Evolutionary conservation across 2,113 vertebrate genomes (phyloP).

Genomic region (Brachyhypopomus gauderio): DNA sequence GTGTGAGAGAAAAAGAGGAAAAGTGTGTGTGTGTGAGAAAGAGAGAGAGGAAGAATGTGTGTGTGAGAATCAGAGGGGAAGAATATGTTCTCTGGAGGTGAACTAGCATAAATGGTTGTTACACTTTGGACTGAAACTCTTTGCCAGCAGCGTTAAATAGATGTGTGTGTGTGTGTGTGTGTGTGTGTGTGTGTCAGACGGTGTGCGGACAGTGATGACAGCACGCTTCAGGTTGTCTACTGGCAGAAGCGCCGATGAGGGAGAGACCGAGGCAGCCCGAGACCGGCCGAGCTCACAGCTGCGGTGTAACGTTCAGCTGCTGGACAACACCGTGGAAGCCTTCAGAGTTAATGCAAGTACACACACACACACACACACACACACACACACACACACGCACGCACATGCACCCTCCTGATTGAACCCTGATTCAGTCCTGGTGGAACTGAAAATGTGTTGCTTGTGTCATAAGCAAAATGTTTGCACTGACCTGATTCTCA

Average conservation of each 20-base stretch:
- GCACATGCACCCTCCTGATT: no score
- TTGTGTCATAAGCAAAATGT: no score
- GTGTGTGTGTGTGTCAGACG: slow-evolving; percentile 42
- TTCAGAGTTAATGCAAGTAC: slow-evolving; percentile 94
- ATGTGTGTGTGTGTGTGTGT: not conserved
- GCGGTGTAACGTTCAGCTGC: slow-evolving; percentile 93
- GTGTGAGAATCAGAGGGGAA: not conserved
- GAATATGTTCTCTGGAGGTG: not conserved
- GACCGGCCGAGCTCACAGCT: slow-evolving; percentile 96
- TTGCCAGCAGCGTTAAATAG: not conserved
- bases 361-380: slow-evolving; percentile 8
- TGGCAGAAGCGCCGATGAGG: slow-evolving; percentile 99
- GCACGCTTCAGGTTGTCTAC: slow-evolving; percentile 99
- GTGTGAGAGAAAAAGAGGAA: not conserved
- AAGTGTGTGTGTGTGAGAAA: not conserved
- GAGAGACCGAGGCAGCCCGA: slow-evolving; percentile 97
- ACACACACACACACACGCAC: not conserved
- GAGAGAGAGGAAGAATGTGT: not conserved
- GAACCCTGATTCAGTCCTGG: no score
- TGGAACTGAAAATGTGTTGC: no score
- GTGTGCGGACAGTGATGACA: slow-evolving; percentile 94
- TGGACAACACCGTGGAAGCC: slow-evolving; percentile 95
- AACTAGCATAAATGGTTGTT: not conserved
- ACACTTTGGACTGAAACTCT: slow-evolving; percentile 4
- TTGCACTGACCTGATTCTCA: no score